phyloP scores from a whole-genome alignment of 2,888 invertebrate species.

The Drosophila leonis region DNA sequence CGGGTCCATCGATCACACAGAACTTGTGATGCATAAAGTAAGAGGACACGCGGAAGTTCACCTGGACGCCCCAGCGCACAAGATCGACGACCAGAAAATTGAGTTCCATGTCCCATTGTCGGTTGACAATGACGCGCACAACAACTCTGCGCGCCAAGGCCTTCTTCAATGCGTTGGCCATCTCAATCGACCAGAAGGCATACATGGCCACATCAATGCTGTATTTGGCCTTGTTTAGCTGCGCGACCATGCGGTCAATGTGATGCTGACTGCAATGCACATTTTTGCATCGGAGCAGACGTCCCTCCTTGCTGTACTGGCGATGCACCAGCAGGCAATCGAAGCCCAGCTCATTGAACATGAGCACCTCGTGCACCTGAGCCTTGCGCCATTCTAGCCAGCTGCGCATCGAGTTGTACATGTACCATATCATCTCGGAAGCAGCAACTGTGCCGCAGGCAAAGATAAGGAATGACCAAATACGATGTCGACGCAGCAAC shows the following conservation, averaged over 20 bases:
- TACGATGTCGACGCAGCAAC: conserved; percentile 27
- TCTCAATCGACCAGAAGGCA: conserved; percentile 66
- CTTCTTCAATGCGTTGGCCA: conserved; percentile 55
- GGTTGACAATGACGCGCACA: conserved; percentile 72
- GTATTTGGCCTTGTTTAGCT: conserved; percentile 64
- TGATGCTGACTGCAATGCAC: conserved; percentile 55
- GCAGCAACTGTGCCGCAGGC: conserved; percentile 37
- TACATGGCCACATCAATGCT: conserved; percentile 81
- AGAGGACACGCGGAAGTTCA: not conserved
- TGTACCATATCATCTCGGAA: conserved; percentile 34
- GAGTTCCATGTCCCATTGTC: too few species aligned
- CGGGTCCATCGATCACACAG: conserved; percentile 77
- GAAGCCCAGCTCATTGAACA: conserved; percentile 37
- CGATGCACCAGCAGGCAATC: conserved; percentile 12
- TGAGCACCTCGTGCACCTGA: conserved; percentile 18
- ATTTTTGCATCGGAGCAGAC: conserved; percentile 26
- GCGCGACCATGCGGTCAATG: conserved; percentile 57
- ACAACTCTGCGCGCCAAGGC: conserved; percentile 65
- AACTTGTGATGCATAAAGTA: conserved; percentile 79
- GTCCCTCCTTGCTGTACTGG: not conserved
- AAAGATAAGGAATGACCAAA: conserved; percentile 44
- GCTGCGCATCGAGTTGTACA: not conserved
- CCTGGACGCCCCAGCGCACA: not conserved
- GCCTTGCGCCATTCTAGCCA: not conserved
- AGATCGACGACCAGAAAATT: not conserved